Evolutionary conservation across 2,888 invertebrate genomes (phyloP), one percentile per base, ranked within the genome.

Genomic region (Thalpophila matura): DNA sequence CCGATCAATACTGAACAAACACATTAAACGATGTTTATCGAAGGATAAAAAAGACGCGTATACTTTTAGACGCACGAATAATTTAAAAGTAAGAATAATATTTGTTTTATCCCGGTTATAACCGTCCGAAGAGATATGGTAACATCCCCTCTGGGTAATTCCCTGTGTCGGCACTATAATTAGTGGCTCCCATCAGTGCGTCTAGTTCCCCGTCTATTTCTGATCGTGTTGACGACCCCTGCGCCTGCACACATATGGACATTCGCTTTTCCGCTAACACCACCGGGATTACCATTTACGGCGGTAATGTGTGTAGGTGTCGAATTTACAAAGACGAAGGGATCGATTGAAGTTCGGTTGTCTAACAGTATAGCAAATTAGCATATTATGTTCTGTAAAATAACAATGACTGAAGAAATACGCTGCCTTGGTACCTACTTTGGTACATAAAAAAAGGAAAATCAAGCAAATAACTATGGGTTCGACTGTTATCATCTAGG

Each of bases 181-280:
- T 89, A 89, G 78, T 68, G 54, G 37, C 69, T 49, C 42, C 61
- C 72, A 72, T 72, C 74, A 67, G 22, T 43, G 64, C 72, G 86
- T 89, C 89, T 88, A 89, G 83, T 83, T 79, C 73, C 75, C 76
- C 70, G 77, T 89, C 91, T 92, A 92, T 93, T 91, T 90, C 79
- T 77, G 86, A 82, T 77, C 77, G 87, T 88, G 91, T 86, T 91
- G 90, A 83, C 90, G 91, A 91, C 90, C 91, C 84, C 88, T 79
- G 80, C 79, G 72, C 80, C 55, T 64, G 79, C 82, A 71, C 69
- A 67, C 77, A 82, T 71, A 81, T 81, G 80, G 79, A 79, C 71
- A 74, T 77, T 77, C 69, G 69, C 80, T 83, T 85, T 88, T 88
- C 86, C 87, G 85, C 80, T 79, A 75, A 71, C 77, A 74, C 77